Evolutionary conservation across 2,113 vertebrate species (phyloP), one percentile per base, ranked within the genome.

Genomic region (Neofelis nebulosa): DNA sequence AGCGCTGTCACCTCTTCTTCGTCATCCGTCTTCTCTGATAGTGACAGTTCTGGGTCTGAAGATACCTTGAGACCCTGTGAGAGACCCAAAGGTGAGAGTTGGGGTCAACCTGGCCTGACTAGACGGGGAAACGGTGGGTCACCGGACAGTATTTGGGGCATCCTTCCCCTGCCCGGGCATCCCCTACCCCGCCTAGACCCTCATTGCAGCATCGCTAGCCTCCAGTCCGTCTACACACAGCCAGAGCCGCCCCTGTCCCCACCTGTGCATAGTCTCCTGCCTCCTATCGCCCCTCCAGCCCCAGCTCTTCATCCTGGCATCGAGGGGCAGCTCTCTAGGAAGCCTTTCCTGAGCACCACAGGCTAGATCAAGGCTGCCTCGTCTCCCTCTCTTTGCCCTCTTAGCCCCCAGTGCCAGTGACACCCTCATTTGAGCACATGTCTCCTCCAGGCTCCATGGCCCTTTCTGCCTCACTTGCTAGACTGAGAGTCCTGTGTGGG

Each of bases 61-160:
- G 57, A 84, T 5, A 9, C 76, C 19, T 18, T 81, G 19, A 81
- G 19, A 66, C 41, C 66, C 36, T 45, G 57, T 11, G 55, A 63
- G 69, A 95, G 38, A 71, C 7, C 36, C 90, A 96, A 13, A 98
- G 94, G 97, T 98, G 12, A 90, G 92, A 66, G 16, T 19, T 14
- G 7, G 33, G n/a, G 5, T 45, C n/a, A 5, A 0, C 7, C 41
- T 33, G 18, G 18, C 52, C n/a, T 55, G 21, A 14, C 16, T 52
- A 0, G 3, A 4, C 8, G 2, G n/a, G 38, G 27, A 38, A 55
- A 11, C 33, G 50, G 14, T 0, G 0, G 89, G 45, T 38, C 41
- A 18, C 65, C 48, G 38, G 55, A 55, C 79, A 14, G 0, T 14
- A 4, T 38, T 2, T 23, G 23, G 15, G 84, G 18, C 86, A 29